Evolutionary conservation across 2,888 invertebrate species (phyloP).

Genomic region (Scaptomyza polygonia): DNA sequence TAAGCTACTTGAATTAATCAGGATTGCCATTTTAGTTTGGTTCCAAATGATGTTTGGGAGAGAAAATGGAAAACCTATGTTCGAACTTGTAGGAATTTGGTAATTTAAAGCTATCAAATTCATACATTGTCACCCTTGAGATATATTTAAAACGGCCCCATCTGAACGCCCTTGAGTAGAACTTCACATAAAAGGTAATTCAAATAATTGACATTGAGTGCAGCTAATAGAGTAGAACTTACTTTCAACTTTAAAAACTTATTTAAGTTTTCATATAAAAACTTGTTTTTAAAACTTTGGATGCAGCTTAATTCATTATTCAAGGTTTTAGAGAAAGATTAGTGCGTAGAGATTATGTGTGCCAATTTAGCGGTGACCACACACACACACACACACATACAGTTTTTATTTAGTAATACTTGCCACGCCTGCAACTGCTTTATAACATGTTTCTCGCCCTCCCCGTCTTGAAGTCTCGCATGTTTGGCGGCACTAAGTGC

Average conservation of each 20-base stretch:
- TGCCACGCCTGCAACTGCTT: conserved; percentile 29
- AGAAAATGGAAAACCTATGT: too few relatives aligned
- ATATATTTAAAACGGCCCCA: too few relatives aligned
- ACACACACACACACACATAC: conserved; percentile 1
- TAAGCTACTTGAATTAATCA: neutral
- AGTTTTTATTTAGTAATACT: conserved; percentile 32
- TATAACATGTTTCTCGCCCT: neutral
- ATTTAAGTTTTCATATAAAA: neutral
- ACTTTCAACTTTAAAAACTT: too few relatives aligned
- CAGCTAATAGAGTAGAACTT: too few relatives aligned
- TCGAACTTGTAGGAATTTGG: too few relatives aligned
- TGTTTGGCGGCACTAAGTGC: conserved; percentile 73
- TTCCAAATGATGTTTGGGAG: too few relatives aligned
- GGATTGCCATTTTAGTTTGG: neutral
- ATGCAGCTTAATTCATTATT: conserved; percentile 10
- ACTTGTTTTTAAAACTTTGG: neutral
- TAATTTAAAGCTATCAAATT: too few relatives aligned
- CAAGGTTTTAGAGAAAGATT: conserved; percentile 4
- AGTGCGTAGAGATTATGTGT: conserved; percentile 35
- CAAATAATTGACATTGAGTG: too few relatives aligned
- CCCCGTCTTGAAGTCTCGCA: conserved; percentile 50
- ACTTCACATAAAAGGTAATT: too few relatives aligned
- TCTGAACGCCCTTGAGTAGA: too few relatives aligned
- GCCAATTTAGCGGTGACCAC: conserved; percentile 16
- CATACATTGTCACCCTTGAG: too few relatives aligned